These are phyloP conservation scores for Cyanoramphus novaezelandiae DNA, from an alignment of 2,113 vertebrate genomes.

Conservation along the genomic window DNA sequence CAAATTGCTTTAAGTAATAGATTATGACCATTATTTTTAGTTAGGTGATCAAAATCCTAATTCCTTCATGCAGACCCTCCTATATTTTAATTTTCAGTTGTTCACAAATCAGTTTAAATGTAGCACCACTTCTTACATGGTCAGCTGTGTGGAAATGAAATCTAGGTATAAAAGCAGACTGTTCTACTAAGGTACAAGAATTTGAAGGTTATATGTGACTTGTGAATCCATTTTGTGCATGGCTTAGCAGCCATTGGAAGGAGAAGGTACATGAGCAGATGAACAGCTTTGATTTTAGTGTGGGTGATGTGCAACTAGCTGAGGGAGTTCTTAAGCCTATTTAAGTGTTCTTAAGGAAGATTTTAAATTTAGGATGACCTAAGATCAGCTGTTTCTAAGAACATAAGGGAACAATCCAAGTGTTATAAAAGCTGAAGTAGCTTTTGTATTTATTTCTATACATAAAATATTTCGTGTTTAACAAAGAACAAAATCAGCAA, in stretches of 20 bases:
- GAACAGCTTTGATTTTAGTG: not conserved
- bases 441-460: not conserved
- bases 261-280: not conserved
- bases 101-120: not conserved
- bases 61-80: not conserved
- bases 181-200: not conserved
- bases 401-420: not conserved
- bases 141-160: not conserved
- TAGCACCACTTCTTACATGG: not conserved
- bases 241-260: not conserved
- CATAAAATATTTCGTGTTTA: not conserved
- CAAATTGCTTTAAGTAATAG: not conserved
- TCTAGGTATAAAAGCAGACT: not conserved
- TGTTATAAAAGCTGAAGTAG: not conserved
- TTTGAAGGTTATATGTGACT: not conserved
- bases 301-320: not conserved
- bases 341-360: not conserved
- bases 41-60: not conserved
- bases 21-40: not conserved
- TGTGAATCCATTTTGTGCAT: not conserved
- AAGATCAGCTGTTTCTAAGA: not conserved
- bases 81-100: not conserved
- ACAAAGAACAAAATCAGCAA: not conserved
- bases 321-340: not conserved
- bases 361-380: not conserved